Conservation (phyloP, 92 coral and sea anemone species). For the Epizoanthus fatuus region DNA sequence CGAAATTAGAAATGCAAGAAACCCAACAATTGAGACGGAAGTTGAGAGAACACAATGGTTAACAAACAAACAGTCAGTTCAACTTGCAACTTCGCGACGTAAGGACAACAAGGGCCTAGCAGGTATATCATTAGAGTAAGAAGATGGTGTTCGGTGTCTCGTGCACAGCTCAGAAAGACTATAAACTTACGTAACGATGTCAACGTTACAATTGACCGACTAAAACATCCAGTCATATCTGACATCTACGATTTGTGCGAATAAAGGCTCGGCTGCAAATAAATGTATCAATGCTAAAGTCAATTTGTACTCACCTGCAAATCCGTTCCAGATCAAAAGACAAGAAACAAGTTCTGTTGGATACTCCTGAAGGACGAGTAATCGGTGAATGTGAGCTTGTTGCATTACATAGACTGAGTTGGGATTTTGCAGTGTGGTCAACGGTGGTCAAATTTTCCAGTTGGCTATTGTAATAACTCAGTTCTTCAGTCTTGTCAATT, state of each 20-base stretch:
- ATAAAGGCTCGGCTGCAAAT: slow-evolving; percentile 55
- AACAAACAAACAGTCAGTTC: too few species aligned
- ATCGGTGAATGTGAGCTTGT: slow-evolving; percentile 42
- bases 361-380: slow-evolving; percentile 31
- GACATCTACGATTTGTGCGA: slow-evolving; percentile 71
- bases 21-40: too few species aligned
- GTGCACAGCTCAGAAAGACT: slow-evolving; percentile 61
- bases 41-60: too few species aligned
- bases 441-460: too few species aligned
- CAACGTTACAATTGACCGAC: not conserved
- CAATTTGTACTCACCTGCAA: slow-evolving; percentile 70
- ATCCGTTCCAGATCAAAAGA: slow-evolving; percentile 57
- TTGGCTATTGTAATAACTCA: too few species aligned
- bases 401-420: too few species aligned
- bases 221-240: slow-evolving; percentile 64
- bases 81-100: slow-evolving; percentile 65
- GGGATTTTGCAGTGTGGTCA: too few species aligned
- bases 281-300: slow-evolving; percentile 64
- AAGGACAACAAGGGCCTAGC: slow-evolving; percentile 50
- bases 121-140: slow-evolving; percentile 68
- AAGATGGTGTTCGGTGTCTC: slow-evolving; percentile 73
- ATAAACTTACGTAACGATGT: slow-evolving; percentile 49
- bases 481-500: too few species aligned
- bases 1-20: too few species aligned
- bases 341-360: slow-evolving; percentile 59